Conservation (phyloP, 1,140 invertebrate species). For the Pentalonia nigronervosa region DNA sequence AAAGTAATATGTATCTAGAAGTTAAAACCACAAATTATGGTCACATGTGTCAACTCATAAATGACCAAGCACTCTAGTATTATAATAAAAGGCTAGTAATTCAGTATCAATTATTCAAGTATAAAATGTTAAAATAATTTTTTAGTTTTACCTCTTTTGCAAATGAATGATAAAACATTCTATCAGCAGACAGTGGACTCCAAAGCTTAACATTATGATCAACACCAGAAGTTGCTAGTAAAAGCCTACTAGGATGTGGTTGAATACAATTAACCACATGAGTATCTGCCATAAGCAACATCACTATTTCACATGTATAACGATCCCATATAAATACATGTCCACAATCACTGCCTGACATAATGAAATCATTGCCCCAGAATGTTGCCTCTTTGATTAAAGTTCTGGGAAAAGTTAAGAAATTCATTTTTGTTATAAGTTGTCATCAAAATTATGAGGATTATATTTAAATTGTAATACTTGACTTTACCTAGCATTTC, state of each 20-base stretch:
- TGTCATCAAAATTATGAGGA: background rate
- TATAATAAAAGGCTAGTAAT: slow-evolving; percentile 6
- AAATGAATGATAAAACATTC: slow-evolving; percentile 72
- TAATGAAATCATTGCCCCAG: slow-evolving; percentile 83
- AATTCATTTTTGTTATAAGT: slow-evolving; percentile 59
- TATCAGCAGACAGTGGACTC: slow-evolving; percentile 72
- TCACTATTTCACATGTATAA: slow-evolving; percentile 72
- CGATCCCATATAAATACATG: slow-evolving; percentile 78
- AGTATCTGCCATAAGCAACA: slow-evolving; percentile 82
- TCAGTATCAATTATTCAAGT: background rate
- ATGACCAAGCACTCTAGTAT: background rate
- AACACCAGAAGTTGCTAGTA: slow-evolving; percentile 87
- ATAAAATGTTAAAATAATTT: background rate
- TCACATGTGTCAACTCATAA: background rate
- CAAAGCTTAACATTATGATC: slow-evolving; percentile 91
- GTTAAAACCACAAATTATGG: background rate
- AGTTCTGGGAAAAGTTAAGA: slow-evolving; percentile 71
- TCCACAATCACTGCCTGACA: slow-evolving; percentile 88
- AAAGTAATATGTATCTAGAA: no score
- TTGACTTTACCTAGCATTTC: slow-evolving; percentile 76
- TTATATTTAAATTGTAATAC: background rate
- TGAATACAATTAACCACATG: slow-evolving; percentile 89
- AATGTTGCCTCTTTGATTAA: slow-evolving; percentile 92
- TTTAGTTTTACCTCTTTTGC: slow-evolving; percentile 72
- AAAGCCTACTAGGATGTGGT: slow-evolving; percentile 82